phyloP scores from a whole-genome alignment of 2,888 invertebrate genomes.

The Thelaira solivaga region DNA sequence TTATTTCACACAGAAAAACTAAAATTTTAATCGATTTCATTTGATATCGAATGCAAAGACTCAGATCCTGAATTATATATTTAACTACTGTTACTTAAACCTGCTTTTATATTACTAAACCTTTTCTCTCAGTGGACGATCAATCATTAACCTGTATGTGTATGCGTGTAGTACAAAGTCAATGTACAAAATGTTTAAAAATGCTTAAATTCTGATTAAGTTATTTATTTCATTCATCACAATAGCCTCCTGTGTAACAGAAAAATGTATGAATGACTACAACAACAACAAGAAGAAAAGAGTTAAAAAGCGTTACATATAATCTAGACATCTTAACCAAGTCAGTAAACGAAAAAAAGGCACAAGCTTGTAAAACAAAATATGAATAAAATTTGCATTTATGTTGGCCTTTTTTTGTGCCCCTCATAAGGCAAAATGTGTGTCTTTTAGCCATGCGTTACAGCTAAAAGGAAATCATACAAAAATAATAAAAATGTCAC shows the following conservation, averaged over 20 bases:
- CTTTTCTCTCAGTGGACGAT: no score
- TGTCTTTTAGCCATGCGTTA: no score
- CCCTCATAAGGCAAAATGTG: no score
- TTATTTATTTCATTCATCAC: constrained; percentile 37
- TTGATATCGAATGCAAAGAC: no score
- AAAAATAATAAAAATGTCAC: constrained; percentile 53
- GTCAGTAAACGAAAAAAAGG: neutral
- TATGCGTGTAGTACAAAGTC: neutral
- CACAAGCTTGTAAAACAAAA: neutral
- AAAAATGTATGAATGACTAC: neutral
- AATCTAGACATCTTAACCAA: constrained; percentile 45
- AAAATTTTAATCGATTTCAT: no score
- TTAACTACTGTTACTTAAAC: no score
- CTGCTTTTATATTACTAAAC: no score
- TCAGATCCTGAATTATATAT: no score
- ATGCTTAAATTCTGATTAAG: constrained; percentile 22
- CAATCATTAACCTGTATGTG: no score
- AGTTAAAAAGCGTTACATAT: constrained; percentile 26
- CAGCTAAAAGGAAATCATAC: neutral
- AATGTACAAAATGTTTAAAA: neutral
- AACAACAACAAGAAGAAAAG: neutral
- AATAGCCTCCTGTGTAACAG: constrained; percentile 8
- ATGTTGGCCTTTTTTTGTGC: neutral
- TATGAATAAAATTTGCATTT: constrained; percentile 47
- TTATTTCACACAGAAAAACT: no score